These are phyloP conservation scores for Rhinophrynus dorsalis DNA, from an alignment of 2,797 vertebrate species.

Conservation along the genomic window DNA sequence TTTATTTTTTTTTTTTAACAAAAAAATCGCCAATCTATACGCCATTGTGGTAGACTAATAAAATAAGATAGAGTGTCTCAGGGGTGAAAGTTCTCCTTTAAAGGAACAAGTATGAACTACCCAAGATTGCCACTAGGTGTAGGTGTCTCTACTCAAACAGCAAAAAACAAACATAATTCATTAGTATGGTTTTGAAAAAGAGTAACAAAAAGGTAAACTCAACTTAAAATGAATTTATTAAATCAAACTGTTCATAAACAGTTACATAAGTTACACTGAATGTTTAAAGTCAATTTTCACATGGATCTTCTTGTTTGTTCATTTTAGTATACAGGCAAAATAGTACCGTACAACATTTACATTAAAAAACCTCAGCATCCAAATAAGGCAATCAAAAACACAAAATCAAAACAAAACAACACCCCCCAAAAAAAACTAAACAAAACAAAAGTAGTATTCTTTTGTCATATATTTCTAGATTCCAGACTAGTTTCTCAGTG, in stretches of 20 bases:
- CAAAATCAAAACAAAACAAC: no score
- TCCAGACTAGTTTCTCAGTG: constrained; percentile 62
- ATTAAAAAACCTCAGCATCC: constrained; percentile 77
- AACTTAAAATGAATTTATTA: constrained; percentile 88
- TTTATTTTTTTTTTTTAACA: no score
- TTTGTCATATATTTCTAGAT: constrained; percentile 55
- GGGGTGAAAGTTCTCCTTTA: no score
- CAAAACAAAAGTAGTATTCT: constrained; percentile 70
- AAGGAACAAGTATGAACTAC: no score
- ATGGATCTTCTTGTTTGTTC: constrained; percentile 72
- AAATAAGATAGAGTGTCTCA: no score
- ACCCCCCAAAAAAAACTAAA: constrained; percentile 4
- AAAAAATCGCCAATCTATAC: no score
- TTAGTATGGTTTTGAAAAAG: no score
- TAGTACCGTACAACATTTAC: constrained; percentile 96
- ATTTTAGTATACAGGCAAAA: constrained; percentile 95
- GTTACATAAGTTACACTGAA: constrained; percentile 95
- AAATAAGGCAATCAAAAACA: constrained; percentile 77
- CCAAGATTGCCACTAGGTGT: constrained; percentile 5
- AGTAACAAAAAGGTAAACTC: background rate
- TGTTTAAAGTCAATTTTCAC: constrained; percentile 83
- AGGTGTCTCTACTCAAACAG: background rate
- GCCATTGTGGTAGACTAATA: no score
- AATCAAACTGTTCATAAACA: constrained; percentile 97
- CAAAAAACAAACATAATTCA: no score